These are phyloP conservation scores for Amphibalanus amphitrite DNA, from an alignment of 1,140 invertebrate species.

Conservation along the genomic window DNA sequence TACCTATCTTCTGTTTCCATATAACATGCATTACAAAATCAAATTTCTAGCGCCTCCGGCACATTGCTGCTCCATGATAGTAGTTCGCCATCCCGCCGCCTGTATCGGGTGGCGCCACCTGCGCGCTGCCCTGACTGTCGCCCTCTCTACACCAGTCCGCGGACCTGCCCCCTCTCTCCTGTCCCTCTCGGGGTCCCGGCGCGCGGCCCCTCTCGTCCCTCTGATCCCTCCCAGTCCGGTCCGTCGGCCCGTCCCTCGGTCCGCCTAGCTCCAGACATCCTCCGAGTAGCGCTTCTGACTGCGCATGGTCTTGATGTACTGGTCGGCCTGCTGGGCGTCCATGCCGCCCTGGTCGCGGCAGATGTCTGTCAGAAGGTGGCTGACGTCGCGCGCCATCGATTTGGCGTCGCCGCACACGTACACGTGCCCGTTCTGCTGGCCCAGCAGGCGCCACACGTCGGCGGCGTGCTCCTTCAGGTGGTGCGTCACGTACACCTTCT, in stretches of 20 bases:
- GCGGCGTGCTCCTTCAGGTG: constrained; percentile 70
- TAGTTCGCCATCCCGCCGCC: too few relatives aligned
- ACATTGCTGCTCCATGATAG: too few relatives aligned
- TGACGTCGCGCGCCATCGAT: constrained; percentile 95
- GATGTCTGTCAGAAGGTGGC: constrained; percentile 72
- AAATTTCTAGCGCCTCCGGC: too few relatives aligned
- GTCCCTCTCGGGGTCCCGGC: too few relatives aligned
- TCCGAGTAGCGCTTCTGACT: constrained; percentile 93
- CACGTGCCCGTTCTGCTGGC: constrained; percentile 78
- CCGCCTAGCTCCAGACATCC: constrained; percentile 92
- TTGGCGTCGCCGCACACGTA: constrained; percentile 98
- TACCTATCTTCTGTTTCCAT: too few relatives aligned
- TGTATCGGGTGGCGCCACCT: too few relatives aligned
- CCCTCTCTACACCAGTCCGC: too few relatives aligned
- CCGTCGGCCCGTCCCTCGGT: too few relatives aligned
- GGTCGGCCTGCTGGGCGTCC: constrained; percentile 59
- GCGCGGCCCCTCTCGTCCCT: neutral
- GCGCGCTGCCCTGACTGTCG: too few relatives aligned
- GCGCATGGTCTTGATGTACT: constrained; percentile 94
- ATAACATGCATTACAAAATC: too few relatives aligned
- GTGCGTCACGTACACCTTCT: constrained; percentile 82
- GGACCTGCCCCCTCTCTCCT: neutral
- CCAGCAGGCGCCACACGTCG: constrained; percentile 83
- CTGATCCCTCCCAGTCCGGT: too few relatives aligned
- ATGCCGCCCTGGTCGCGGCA: constrained; percentile 65